Evolutionary conservation across 2,888 invertebrate species (phyloP).

Genomic region (Drosophila ezoana): DNA sequence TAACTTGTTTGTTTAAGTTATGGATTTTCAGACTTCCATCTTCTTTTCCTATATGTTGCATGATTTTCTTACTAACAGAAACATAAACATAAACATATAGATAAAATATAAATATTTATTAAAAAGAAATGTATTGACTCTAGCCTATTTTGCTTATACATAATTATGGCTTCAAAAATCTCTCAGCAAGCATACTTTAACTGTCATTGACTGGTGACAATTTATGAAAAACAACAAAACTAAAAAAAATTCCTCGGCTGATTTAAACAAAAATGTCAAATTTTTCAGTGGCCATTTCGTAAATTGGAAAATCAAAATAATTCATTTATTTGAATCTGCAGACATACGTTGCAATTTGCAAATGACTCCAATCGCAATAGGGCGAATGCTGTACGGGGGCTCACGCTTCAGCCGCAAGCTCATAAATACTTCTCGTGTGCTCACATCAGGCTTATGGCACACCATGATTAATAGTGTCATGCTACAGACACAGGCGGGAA

Average conservation of each 20-base stretch:
- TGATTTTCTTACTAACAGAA: too few relatives aligned
- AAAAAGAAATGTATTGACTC: too few relatives aligned
- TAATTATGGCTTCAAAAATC: background rate
- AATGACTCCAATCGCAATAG: constrained; percentile 49
- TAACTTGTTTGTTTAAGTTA: too few relatives aligned
- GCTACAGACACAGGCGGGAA: constrained; percentile 2
- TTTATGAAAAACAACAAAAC: constrained; percentile 6
- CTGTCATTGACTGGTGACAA: constrained; percentile 10
- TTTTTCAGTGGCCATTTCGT: constrained; percentile 60
- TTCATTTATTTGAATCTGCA: constrained; percentile 31
- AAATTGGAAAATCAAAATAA: constrained; percentile 37
- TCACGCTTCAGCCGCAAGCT: constrained; percentile 38
- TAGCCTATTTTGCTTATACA: too few relatives aligned
- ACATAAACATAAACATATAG: too few relatives aligned
- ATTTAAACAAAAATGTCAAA: constrained; percentile 65
- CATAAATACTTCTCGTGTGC: constrained; percentile 37
- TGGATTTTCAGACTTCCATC: too few relatives aligned
- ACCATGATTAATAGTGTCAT: constrained; percentile 30
- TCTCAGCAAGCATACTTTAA: constrained; percentile 21
- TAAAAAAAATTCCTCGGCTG: constrained; percentile 24
- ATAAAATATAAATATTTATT: too few relatives aligned
- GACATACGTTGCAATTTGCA: constrained; percentile 31
- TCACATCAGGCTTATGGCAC: constrained; percentile 44
- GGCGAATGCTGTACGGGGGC: constrained; percentile 35
- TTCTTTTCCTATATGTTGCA: too few relatives aligned